A percentile compares a stretch with the other conserved stretches of the same genome.
Conservation (phyloP, 2,113 vertebrate genomes). For the Felis chaus region DNA sequence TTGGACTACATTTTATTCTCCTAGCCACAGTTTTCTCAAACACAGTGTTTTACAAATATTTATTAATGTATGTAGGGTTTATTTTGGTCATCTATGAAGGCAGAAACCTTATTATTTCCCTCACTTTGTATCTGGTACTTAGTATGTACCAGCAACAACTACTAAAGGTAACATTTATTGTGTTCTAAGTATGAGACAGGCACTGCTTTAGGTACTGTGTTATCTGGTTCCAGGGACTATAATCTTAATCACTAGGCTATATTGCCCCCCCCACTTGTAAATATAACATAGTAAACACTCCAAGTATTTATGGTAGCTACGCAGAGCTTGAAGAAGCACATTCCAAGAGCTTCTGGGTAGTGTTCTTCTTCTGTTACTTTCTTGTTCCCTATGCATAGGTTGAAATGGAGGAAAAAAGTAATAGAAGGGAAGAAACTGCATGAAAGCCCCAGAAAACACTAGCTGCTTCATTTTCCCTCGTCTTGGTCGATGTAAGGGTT, state of each 20-base stretch:
- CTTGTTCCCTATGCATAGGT: not conserved
- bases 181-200: too few species aligned
- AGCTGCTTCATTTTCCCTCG: not conserved
- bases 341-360: not conserved
- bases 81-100: not conserved
- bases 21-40: not conserved
- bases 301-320: not conserved
- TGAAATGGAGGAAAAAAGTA: not conserved
- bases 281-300: not conserved
- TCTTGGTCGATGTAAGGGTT: fast-evolving
- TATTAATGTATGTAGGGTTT: not conserved
- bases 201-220: not conserved
- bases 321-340: not conserved
- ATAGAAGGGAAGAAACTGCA: not conserved
- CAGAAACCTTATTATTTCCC: not conserved
- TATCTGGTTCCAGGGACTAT: not conserved
- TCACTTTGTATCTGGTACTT: not conserved
- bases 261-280: not conserved
- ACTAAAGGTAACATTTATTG: not conserved
- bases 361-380: not conserved
- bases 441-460: not conserved
- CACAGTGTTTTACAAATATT: not conserved
- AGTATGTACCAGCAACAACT: not conserved
- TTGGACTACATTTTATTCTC: not conserved
- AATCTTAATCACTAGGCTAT: not conserved